Base-by-base conservation (phyloP, 2,113 vertebrate species). In the Ptychochromis oligacanthus region DNA sequence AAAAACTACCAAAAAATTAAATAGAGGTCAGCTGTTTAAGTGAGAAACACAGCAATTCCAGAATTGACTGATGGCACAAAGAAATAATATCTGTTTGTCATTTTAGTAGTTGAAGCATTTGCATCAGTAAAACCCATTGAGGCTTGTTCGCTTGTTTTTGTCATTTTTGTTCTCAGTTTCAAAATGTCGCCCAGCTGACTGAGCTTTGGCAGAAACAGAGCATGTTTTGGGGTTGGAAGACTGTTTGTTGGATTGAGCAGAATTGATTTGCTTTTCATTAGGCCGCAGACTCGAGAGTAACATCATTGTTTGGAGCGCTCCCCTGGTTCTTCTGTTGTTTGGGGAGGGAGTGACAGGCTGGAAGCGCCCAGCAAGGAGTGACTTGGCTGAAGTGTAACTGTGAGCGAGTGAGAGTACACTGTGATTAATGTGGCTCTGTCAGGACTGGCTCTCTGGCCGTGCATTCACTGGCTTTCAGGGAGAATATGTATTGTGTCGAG, bases 351-450 rank as follows among this genome's bases (percentile, higher is more conserved):
- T 75, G 88, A 67, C 77, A 79, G 82, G 74, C 82, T 56, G 76
- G 81, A 83, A 91, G 86, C 31, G 24, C 70, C 87, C 83, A 28
- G 82, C 31, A 83, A 89, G 87, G 81, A 91, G 77, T 88, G 86
- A 93, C 84, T 92, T 88, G 91, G 90, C 89, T 88, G 70, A 81
- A 93, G 88, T 83, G 89, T 67, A 64, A 65, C 89, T 82, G 89
- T 80, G 82, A 91, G 84, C 58, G 20, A 77, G 83, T 7, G 76
- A 81, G 88, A 83, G 86, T 65, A 85, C 77, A 60, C 88, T 87
- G 85, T 92, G 92, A 92, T 94, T 91, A 93, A 91, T 92, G 86
- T 61, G 87, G 78, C 83, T 84, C 87, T 92, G 86, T 90, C 87
- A 90, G 88, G 85, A 80, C 77, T 8, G 82, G 74, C 89, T 91